phyloP scores from a whole-genome alignment of 2,113 vertebrate genomes.

The Herpailurus yagouaroundi region DNA sequence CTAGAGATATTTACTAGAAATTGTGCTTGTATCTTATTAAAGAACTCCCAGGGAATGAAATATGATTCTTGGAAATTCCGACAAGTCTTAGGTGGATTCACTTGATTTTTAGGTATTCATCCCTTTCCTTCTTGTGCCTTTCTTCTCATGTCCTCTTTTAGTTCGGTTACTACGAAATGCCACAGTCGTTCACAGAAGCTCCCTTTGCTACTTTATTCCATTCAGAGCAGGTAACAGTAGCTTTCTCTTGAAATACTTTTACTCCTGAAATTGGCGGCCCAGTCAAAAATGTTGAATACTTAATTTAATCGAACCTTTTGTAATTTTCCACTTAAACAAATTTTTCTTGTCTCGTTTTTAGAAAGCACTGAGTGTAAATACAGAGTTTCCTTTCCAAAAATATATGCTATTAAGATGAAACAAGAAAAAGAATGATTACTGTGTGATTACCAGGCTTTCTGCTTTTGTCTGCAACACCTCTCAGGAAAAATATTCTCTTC shows the following conservation, averaged over 20 bases:
- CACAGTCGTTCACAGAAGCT: not conserved
- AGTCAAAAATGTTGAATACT: not conserved
- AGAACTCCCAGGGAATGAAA: not conserved
- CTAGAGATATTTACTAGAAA: not conserved
- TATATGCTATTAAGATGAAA: not conserved
- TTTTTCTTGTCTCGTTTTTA: not conserved
- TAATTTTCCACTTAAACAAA: constrained; percentile 47
- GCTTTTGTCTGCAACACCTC: not conserved
- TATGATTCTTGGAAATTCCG: not conserved
- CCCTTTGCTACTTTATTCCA: not conserved
- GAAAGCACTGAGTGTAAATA: constrained; percentile 12
- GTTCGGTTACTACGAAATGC: not conserved
- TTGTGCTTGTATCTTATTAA: not conserved
- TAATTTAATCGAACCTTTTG: constrained; percentile 17
- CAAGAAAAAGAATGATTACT: not conserved
- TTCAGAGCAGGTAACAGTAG: not conserved
- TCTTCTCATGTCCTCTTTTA: not conserved
- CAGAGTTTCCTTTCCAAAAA: constrained; percentile 39
- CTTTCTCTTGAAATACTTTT: not conserved
- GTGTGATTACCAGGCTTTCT: not conserved
- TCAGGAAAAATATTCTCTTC: not conserved
- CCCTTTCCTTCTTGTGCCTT: not conserved
- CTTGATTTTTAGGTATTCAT: not conserved
- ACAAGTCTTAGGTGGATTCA: not conserved
- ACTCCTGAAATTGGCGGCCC: not conserved